phyloP scores from a whole-genome alignment of 2,113 vertebrate genomes.

The Microcebus ravelobensis region DNA sequence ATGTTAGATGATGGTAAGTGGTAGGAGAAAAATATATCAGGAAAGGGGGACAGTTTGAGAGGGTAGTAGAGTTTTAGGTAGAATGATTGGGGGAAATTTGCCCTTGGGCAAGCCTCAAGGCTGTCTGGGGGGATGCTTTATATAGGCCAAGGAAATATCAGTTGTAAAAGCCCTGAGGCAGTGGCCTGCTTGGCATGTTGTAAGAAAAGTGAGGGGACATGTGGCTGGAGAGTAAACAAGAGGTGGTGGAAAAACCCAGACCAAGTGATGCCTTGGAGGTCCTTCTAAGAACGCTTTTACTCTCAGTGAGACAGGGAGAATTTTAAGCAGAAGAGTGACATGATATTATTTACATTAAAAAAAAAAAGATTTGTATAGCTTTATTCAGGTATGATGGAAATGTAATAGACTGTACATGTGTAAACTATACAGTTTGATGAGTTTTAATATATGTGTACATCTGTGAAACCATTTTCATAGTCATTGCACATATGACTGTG shows the following conservation, averaged over 20 bases:
- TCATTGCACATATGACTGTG: neutral
- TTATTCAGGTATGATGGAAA: neutral
- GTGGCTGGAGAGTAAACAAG: neutral
- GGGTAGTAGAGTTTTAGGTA: neutral
- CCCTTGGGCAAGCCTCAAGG: neutral
- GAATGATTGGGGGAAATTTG: neutral
- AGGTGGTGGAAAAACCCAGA: neutral
- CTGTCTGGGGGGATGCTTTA: neutral
- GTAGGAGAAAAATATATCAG: slow-evolving; percentile 21
- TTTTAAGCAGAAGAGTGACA: slow-evolving; percentile 20
- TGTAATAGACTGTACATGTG: neutral
- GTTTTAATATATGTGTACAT: neutral
- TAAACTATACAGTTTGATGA: neutral
- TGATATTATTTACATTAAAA: slow-evolving; percentile 16
- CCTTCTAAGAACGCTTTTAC: neutral
- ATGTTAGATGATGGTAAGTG: neutral
- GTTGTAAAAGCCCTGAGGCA: neutral
- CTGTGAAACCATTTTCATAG: neutral
- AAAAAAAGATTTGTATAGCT: neutral
- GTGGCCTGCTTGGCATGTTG: neutral
- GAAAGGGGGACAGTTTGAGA: neutral
- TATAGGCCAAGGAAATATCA: neutral
- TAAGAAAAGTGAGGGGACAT: neutral
- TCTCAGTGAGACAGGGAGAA: neutral
- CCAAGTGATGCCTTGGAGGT: neutral